Evolutionary conservation across 1,140 invertebrate species (phyloP).

Genomic region (Zaprionus camerounensis): DNA sequence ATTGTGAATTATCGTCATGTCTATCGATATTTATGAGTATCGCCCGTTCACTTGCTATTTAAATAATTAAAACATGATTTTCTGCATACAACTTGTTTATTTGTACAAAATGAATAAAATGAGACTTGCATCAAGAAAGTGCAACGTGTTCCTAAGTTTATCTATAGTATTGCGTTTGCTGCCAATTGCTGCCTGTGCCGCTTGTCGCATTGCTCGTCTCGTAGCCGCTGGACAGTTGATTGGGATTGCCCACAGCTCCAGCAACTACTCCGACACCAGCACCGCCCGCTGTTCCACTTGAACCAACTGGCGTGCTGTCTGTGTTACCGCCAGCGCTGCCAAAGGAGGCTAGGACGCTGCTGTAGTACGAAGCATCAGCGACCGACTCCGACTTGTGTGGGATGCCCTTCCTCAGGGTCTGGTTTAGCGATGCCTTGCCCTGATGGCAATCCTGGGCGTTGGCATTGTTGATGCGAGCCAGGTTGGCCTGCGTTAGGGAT

Average conservation of each 20-base stretch:
- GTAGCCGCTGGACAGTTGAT: constrained; percentile 29
- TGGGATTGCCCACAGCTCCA: constrained; percentile 17
- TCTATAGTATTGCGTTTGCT: constrained; percentile 68
- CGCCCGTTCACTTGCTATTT: neutral
- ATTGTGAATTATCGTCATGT: neutral
- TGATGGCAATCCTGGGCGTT: constrained; percentile 82
- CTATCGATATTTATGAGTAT: neutral
- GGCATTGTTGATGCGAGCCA: constrained; percentile 78
- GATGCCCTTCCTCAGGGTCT: constrained; percentile 70
- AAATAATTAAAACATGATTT: neutral
- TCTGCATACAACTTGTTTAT: constrained; percentile 53
- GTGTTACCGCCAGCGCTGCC: constrained; percentile 46
- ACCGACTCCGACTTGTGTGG: constrained; percentile 74
- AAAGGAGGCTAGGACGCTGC: constrained; percentile 77
- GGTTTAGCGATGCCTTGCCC: constrained; percentile 76
- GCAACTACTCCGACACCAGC: constrained; percentile 21
- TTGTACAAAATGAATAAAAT: constrained; percentile 50
- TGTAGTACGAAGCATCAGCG: constrained; percentile 81
- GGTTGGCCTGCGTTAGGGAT: constrained; percentile 73
- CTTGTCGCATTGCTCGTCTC: constrained; percentile 40
- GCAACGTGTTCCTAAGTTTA: constrained; percentile 20
- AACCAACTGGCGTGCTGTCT: neutral
- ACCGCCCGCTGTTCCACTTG: constrained; percentile 20
- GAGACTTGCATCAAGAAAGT: constrained; percentile 26
- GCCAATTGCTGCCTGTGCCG: constrained; percentile 51